Percentiles rank a stretch among this genome's conserved stretches.
These are phyloP conservation scores for Sparidentex hasta DNA, from an alignment of 2,797 vertebrate genomes.

Conservation along the genomic window DNA sequence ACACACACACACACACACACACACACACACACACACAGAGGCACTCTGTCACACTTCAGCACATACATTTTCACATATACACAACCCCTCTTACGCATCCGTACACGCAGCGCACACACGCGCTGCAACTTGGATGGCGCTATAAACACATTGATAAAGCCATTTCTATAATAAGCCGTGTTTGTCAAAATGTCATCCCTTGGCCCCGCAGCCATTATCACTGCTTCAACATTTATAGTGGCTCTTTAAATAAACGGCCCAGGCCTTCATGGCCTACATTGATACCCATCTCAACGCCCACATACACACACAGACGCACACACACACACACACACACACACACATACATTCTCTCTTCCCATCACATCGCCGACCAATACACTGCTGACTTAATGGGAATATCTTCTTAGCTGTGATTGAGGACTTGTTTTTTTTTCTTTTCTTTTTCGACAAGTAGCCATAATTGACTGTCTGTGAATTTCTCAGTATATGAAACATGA, in stretches of 20 bases:
- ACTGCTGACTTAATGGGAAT: conserved; percentile 46
- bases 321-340: conserved; percentile 9
- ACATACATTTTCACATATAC: conserved; percentile 55
- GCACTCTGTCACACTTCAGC: conserved; percentile 61
- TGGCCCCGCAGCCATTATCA: conserved; percentile 81
- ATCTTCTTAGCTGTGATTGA: conserved; percentile 27
- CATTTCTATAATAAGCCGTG: conserved; percentile 85
- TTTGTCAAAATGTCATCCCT: conserved; percentile 86
- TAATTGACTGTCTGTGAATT: conserved; percentile 21
- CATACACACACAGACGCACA: conserved; percentile 19
- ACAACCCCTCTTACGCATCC: conserved; percentile 22
- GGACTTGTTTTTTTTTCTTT: neutral
- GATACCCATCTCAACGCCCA: conserved; percentile 63
- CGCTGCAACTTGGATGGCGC: conserved; percentile 54
- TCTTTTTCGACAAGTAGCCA: neutral
- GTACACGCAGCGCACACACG: conserved; percentile 28
- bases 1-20: conserved; percentile 35
- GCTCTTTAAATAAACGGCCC: conserved; percentile 83
- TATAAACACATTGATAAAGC: conserved; percentile 86
- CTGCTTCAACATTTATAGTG: conserved; percentile 82
- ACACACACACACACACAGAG: neutral
- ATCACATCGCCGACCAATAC: conserved; percentile 32
- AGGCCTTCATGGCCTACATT: conserved; percentile 69
- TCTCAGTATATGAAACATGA: conserved; percentile 3
- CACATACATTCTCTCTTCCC: conserved; percentile 25